Percentiles rank a stretch among this genome's conserved stretches.
Conservation (phyloP, 35 echinoderm and acorn worm species). For the Apostichopus parvimensis region DNA sequence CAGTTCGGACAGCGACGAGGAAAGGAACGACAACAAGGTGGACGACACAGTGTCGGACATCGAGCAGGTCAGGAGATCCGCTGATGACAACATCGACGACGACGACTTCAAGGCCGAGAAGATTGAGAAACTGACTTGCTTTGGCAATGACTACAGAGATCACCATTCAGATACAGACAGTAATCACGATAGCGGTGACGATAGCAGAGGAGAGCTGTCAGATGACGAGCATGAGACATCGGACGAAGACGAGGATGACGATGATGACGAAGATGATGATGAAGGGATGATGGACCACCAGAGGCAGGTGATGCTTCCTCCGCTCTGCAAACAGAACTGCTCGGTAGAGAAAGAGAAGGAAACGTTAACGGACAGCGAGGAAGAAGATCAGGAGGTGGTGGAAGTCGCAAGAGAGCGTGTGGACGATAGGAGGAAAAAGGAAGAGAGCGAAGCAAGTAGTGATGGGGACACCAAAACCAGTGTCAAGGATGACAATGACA, state of each 20-base stretch:
- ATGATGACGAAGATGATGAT: slow-evolving; percentile 36
- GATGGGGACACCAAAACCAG: slow-evolving; percentile 56
- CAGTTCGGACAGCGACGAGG: slow-evolving; percentile 38
- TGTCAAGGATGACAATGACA: slow-evolving; percentile 15
- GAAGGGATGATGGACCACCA: not conserved
- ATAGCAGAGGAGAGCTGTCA: slow-evolving; percentile 43
- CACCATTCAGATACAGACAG: slow-evolving; percentile 44
- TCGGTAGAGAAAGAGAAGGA: slow-evolving; percentile 34
- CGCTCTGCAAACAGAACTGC: slow-evolving; percentile 23
- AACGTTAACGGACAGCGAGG: slow-evolving; percentile 40
- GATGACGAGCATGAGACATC: slow-evolving; percentile 55
- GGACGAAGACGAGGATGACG: slow-evolving; percentile 45
- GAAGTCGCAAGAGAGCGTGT: not conserved
- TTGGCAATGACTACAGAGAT: slow-evolving; percentile 53
- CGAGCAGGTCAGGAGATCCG: slow-evolving; percentile 43
- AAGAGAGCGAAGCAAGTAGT: slow-evolving; percentile 23
- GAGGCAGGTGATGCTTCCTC: not conserved
- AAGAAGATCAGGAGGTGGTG: not conserved
- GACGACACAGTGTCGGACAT: slow-evolving; percentile 53
- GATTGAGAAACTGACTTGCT: slow-evolving; percentile 24
- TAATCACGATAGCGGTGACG: slow-evolving; percentile 44
- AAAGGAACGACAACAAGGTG: slow-evolving; percentile 22
- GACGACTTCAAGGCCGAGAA: slow-evolving; percentile 53
- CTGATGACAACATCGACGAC: slow-evolving; percentile 46
- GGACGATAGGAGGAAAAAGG: slow-evolving; percentile 25